These are phyloP conservation scores for Carassius gibelio DNA, from an alignment of 2,113 vertebrate species.

Conservation along the genomic window DNA sequence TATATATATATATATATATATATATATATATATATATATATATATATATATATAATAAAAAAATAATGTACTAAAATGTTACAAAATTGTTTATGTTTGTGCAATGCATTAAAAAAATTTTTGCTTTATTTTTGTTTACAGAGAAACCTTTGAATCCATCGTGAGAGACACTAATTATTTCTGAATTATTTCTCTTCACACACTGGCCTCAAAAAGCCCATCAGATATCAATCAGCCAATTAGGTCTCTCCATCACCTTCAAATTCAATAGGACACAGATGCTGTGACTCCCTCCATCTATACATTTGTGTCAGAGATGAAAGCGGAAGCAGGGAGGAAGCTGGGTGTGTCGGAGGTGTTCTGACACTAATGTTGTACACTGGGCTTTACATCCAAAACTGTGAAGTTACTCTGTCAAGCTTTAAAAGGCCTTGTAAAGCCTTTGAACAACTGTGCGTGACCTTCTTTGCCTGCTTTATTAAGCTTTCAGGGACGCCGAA, in stretches of 20 bases:
- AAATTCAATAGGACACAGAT: conserved; percentile 69
- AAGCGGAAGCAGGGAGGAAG: conserved; percentile 76
- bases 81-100: too few species aligned
- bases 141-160: background rate
- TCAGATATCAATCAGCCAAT: conserved; percentile 64
- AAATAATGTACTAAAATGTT: too few species aligned
- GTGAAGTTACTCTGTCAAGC: conserved; percentile 79
- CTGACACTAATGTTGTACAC: conserved; percentile 81
- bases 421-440: conserved; percentile 73
- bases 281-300: conserved; percentile 62
- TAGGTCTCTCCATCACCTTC: conserved; percentile 70
- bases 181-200: conserved; percentile 62
- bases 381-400: conserved; percentile 80
- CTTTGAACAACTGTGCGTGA: conserved; percentile 76
- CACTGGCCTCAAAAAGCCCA: conserved; percentile 61
- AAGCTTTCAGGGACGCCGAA: conserved; percentile 64
- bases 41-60: too few species aligned
- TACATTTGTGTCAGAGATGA: conserved; percentile 82
- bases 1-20: too few species aligned
- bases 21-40: too few species aligned
- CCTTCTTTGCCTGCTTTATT: conserved; percentile 60
- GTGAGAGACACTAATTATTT: conserved; percentile 53
- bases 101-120: too few species aligned
- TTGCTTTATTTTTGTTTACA: too few species aligned
- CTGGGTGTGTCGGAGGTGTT: conserved; percentile 62